A percentile compares a stretch with the other conserved stretches of the same genome.
phyloP scores from a whole-genome alignment of 2,113 vertebrate species.

The Saguinus midas region DNA sequence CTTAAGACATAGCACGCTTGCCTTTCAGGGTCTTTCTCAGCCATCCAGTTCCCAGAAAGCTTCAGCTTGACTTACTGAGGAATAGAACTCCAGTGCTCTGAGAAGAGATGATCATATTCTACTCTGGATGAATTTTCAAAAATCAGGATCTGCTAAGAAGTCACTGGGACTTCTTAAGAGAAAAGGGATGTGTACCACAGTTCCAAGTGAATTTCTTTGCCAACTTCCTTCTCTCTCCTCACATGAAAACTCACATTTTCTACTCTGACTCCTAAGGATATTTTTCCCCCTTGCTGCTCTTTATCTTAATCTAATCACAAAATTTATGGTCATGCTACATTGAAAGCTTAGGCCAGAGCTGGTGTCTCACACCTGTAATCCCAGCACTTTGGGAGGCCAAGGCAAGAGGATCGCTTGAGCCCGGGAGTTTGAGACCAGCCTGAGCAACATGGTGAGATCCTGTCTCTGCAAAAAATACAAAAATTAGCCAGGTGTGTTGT shows the following conservation, averaged over 20 bases:
- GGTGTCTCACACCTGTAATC: not conserved
- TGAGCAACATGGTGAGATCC: too few relatives aligned
- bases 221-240: not conserved
- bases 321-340: not conserved
- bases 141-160: not conserved
- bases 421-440: too few relatives aligned
- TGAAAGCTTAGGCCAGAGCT: not conserved
- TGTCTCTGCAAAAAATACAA: too few relatives aligned
- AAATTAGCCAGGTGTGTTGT: too few relatives aligned
- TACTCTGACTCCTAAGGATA: not conserved
- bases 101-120: not conserved
- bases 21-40: not conserved
- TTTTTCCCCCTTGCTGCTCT: not conserved
- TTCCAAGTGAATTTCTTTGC: not conserved
- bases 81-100: slow-evolving; percentile 12
- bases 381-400: too few relatives aligned
- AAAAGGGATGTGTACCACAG: not conserved
- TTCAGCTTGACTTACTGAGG: slow-evolving; percentile 16
- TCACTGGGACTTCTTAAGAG: not conserved
- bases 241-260: not conserved
- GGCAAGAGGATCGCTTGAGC: too few relatives aligned
- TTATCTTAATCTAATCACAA: not conserved
- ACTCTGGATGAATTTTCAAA: not conserved
- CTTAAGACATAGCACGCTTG: not conserved
- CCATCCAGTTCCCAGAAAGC: not conserved